Conservation (phyloP, 1,140 invertebrate species). For the Diachasmimorpha longicaudata region DNA sequence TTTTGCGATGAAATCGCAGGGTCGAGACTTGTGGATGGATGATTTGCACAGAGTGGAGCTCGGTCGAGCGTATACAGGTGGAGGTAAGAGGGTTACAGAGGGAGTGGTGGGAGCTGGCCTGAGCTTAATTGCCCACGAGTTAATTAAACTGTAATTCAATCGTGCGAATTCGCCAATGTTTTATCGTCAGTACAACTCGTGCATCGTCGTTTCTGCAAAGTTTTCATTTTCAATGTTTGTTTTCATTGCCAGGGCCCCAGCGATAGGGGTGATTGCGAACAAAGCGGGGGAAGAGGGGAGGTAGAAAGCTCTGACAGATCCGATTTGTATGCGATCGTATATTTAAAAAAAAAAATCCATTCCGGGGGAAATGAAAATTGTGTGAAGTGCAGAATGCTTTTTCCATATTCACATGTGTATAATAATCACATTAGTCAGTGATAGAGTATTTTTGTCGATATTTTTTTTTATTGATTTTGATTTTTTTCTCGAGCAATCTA, state of each 20-base stretch:
- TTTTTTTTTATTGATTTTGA: not conserved
- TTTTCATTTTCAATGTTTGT: not conserved
- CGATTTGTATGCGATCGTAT: no score
- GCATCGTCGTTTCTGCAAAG: constrained; percentile 20
- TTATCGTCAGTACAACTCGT: constrained; percentile 50
- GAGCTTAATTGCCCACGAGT: constrained; percentile 58
- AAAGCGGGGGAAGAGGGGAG: no score
- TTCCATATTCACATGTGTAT: no score
- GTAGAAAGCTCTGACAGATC: not conserved
- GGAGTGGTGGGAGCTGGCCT: constrained; percentile 28
- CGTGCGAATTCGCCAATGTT: constrained; percentile 59
- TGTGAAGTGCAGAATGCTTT: no score
- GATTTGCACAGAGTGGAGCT: constrained; percentile 28
- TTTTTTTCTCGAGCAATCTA: not conserved
- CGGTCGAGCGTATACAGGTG: constrained; percentile 18
- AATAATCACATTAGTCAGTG: not conserved
- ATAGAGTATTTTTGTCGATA: not conserved
- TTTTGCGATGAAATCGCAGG: constrained; percentile 56
- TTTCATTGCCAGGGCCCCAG: not conserved
- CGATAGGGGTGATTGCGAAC: no score
- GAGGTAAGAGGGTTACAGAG: constrained; percentile 22
- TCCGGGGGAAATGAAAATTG: no score
- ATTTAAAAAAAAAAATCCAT: no score
- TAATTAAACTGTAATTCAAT: constrained; percentile 63
- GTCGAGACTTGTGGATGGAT: constrained; percentile 46